Evolutionary conservation across 1,140 invertebrate species (phyloP), one percentile per base, ranked within the genome.

Genomic region (Zaprionus lachaisei): DNA sequence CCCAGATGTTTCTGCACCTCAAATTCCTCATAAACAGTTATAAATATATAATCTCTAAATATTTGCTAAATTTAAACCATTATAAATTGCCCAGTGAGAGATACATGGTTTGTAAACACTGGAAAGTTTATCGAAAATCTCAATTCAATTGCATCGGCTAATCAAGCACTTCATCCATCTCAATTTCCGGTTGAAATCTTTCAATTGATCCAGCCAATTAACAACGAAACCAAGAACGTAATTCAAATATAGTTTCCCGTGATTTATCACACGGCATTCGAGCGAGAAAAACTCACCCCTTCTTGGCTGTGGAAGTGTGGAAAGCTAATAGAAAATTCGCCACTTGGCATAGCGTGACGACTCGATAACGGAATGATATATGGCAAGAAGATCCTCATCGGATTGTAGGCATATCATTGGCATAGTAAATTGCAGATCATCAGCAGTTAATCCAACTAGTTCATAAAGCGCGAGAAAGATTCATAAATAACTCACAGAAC

Each of bases 401-500:
- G 20, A 63, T 65, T 65, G 49, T 56, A 69, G 63, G 44, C 81
- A 66, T 70, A 81, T 83, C 77, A 83, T 84, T 81, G 83, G 56
- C 81, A 74, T 84, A 41, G 26, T 78, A 60, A 81, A 84, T 84
- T 55, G 63, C 11, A 55, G 49, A 22, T 28, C 31, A 51, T 47
- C 41, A 38, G 31, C 31, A 64, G 6, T 56, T 58, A 44, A 38
- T 38, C 31, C 14, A 37, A 22, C 34, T 47, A 87, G 80, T 86
- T 86, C 70, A 87, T 87, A 78, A 83, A 80, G 79, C 73, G 58
- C 49, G 47, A 22, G 20, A 63, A 69, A 89, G 70, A 80, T 81
- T 84, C 83, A 89, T 89, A 89, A 87, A 87, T 80, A 89, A 87
- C 72, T 57, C 69, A 66, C 64, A 64, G 61, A 69, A 70, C 69